Percentiles rank a stretch among this genome's conserved stretches.
Evolutionary conservation across 2,113 vertebrate species (phyloP).

Genomic region (Protobothrops flavoviridis): DNA sequence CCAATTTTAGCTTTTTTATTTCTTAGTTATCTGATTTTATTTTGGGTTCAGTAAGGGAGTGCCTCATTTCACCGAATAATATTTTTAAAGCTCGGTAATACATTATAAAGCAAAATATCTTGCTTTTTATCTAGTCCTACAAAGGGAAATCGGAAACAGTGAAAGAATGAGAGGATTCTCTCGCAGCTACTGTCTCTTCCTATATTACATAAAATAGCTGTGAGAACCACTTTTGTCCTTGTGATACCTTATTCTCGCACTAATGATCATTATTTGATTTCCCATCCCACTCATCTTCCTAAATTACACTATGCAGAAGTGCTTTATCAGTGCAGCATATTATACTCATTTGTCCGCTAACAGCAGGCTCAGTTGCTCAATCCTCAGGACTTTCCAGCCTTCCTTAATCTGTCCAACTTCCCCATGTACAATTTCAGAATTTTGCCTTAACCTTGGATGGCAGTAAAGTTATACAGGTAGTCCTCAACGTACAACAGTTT

Average conservation of each 20-base stretch:
- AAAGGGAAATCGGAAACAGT: not conserved
- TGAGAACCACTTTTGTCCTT: not conserved
- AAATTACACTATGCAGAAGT: not conserved
- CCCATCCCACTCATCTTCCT: not conserved
- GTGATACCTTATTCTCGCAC: not conserved
- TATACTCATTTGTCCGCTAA: not conserved
- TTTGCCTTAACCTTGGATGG: not conserved
- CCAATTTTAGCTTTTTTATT: not conserved
- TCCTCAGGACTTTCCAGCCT: not conserved
- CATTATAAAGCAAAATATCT: not conserved
- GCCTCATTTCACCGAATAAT: not conserved
- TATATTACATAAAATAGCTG: not conserved
- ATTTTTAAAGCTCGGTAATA: not conserved
- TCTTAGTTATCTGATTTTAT: not conserved
- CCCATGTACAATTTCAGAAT: not conserved
- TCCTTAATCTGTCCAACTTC: not conserved
- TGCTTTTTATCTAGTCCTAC: not conserved
- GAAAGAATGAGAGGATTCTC: not conserved
- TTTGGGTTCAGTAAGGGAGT: not conserved
- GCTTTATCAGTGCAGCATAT: not conserved
- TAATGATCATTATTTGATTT: not conserved
- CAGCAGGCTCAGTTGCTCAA: too few relatives aligned
- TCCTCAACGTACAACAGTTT: not conserved
- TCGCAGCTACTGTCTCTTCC: not conserved
- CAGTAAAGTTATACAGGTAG: not conserved